phyloP scores from a whole-genome alignment of 2,888 invertebrate genomes.

The Hirtodrosophila cameraria region DNA sequence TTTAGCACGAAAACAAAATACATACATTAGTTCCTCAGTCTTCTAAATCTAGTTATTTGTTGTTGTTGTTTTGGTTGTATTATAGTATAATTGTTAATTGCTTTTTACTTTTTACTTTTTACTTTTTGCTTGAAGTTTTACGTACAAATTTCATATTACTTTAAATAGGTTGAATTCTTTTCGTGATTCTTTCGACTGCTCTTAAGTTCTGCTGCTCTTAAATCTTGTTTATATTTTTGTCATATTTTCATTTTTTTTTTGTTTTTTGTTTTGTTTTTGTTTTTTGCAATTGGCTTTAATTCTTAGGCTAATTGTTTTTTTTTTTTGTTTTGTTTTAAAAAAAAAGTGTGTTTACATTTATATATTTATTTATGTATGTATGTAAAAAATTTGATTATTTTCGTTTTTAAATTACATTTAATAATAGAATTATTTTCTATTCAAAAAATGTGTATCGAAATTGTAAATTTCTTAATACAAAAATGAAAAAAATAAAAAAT shows the following conservation, averaged over 20 bases:
- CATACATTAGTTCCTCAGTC: constrained; percentile 68
- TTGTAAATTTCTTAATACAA: constrained; percentile 25
- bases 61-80: constrained; percentile 32
- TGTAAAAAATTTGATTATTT: constrained; percentile 78
- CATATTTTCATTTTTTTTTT: not conserved
- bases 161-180: constrained; percentile 10
- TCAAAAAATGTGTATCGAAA: constrained; percentile 57
- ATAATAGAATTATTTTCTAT: constrained; percentile 68
- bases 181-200: constrained; percentile 23
- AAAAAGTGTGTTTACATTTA: constrained; percentile 73
- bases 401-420: constrained; percentile 69
- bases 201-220: not conserved
- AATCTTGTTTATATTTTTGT: not conserved
- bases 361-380: constrained; percentile 70
- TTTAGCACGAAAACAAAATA: constrained; percentile 56
- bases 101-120: constrained; percentile 58
- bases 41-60: constrained; percentile 74
- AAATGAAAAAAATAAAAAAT: constrained; percentile 34
- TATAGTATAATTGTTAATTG: constrained; percentile 60
- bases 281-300: constrained; percentile 23
- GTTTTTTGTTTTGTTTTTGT: no score
- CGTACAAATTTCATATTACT: constrained; percentile 67
- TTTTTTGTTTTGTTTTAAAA: constrained; percentile 47
- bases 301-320: constrained; percentile 52
- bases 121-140: constrained; percentile 68